These are phyloP conservation scores for Amia ocellicauda DNA, from an alignment of 2,113 vertebrate genomes.

Conservation along the genomic window DNA sequence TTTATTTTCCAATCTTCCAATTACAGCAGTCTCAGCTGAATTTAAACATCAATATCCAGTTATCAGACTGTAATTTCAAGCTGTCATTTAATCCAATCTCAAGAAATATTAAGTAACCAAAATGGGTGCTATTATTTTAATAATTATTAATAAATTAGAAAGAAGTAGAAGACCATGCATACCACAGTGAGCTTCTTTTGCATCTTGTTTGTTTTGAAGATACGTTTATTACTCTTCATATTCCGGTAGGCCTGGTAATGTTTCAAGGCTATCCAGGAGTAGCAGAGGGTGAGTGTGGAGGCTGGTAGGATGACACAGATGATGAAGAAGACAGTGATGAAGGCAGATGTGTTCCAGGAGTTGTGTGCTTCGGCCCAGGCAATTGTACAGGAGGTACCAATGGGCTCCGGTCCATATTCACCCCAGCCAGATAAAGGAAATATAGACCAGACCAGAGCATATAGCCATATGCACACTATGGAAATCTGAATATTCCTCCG, in stretches of 20 bases:
- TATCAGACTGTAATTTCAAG: conserved; percentile 54
- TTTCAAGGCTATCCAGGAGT: conserved; percentile 71
- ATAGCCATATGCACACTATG: conserved; percentile 72
- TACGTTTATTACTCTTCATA: conserved; percentile 45
- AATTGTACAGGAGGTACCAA: conserved; percentile 78
- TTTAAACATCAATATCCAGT: conserved; percentile 59
- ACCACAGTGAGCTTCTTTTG: conserved; percentile 73
- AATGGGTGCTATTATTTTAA: too few species aligned
- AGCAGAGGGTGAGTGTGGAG: conserved; percentile 66
- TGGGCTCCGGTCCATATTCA: conserved; percentile 74
- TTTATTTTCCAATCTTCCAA: conserved; percentile 38
- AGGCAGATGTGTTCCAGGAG: conserved; percentile 63
- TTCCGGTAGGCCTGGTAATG: conserved; percentile 68
- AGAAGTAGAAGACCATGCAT: too few species aligned
- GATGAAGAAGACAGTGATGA: conserved; percentile 70
- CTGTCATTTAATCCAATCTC: too few species aligned
- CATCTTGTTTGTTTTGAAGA: conserved; percentile 64
- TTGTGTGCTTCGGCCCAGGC: conserved; percentile 74
- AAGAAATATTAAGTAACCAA: too few species aligned
- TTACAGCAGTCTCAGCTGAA: conserved; percentile 58
- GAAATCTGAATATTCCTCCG: conserved; percentile 58
- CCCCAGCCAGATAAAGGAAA: conserved; percentile 77
- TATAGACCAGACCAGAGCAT: conserved; percentile 74
- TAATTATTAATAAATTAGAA: too few species aligned
- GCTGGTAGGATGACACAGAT: conserved; percentile 67